These are phyloP conservation scores for Heliornis fulica DNA, from an alignment of 2,113 vertebrate species.

Conservation along the genomic window DNA sequence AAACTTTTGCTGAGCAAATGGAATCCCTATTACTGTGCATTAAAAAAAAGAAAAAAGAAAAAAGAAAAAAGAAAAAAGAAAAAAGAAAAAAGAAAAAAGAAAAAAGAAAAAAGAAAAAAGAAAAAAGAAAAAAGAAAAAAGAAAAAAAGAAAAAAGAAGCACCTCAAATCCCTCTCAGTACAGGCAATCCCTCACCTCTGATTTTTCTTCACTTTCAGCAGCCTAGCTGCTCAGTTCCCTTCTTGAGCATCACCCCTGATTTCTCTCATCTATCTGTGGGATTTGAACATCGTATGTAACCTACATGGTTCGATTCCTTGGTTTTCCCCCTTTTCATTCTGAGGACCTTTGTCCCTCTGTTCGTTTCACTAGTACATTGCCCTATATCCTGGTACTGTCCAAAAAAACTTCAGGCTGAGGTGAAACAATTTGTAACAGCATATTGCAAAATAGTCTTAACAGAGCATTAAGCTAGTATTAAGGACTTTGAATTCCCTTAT, in stretches of 20 bases:
- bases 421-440: not conserved
- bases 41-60: no score
- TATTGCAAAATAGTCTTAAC: not conserved
- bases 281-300: not conserved
- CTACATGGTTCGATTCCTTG: not conserved
- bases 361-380: not conserved
- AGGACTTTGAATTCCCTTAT: not conserved
- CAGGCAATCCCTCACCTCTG: not conserved
- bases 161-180: no score
- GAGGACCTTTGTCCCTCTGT: not conserved
- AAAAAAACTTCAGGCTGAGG: not conserved
- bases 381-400: not conserved
- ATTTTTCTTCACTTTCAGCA: not conserved
- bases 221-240: not conserved
- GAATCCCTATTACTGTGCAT: not conserved
- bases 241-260: not conserved
- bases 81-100: no score
- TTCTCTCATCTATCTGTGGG: not conserved
- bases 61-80: no score
- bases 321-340: not conserved
- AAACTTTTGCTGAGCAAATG: not conserved
- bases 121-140: no score
- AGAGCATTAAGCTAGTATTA: not conserved
- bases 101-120: no score
- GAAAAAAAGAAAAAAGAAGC: no score